phyloP scores from a whole-genome alignment of 2,888 invertebrate species.

The Dromius quadrimaculatus region DNA sequence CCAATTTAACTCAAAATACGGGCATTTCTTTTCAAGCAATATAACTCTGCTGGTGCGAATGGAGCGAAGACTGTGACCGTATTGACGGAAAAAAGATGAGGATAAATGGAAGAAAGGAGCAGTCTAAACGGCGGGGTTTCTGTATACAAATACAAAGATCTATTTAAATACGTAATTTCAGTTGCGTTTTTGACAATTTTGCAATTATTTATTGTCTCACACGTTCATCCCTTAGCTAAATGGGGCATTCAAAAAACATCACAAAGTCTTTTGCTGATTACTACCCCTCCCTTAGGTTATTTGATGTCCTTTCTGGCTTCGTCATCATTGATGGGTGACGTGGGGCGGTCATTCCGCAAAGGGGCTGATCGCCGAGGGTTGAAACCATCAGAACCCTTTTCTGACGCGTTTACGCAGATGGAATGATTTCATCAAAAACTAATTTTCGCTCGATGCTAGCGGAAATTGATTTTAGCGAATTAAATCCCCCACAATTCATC shows the following conservation, averaged over 20 bases:
- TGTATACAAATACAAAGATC: slow-evolving; percentile 53
- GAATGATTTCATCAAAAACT: slow-evolving; percentile 48
- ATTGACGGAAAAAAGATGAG: background rate
- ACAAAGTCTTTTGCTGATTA: background rate
- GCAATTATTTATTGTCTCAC: background rate
- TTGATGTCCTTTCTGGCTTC: no score
- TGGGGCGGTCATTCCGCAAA: background rate
- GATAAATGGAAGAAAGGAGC: background rate
- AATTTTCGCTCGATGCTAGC: slow-evolving; percentile 46
- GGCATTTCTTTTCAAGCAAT: slow-evolving; percentile 52
- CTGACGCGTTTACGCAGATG: slow-evolving; percentile 39
- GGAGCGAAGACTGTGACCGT: slow-evolving; percentile 9
- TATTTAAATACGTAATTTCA: slow-evolving; percentile 52
- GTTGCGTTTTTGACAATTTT: slow-evolving; percentile 21
- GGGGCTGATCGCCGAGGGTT: no score
- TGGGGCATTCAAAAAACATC: background rate
- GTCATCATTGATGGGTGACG: background rate
- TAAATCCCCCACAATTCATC: no score
- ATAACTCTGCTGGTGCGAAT: slow-evolving; percentile 43
- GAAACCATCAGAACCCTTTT: slow-evolving; percentile 23
- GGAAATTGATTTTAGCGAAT: no score
- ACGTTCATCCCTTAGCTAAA: background rate
- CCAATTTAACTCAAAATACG: slow-evolving; percentile 53
- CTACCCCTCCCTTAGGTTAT: background rate
- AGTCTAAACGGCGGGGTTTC: slow-evolving; percentile 41